These are phyloP conservation scores for Tapirus terrestris DNA, from an alignment of 2,113 vertebrate genomes.

Conservation along the genomic window DNA sequence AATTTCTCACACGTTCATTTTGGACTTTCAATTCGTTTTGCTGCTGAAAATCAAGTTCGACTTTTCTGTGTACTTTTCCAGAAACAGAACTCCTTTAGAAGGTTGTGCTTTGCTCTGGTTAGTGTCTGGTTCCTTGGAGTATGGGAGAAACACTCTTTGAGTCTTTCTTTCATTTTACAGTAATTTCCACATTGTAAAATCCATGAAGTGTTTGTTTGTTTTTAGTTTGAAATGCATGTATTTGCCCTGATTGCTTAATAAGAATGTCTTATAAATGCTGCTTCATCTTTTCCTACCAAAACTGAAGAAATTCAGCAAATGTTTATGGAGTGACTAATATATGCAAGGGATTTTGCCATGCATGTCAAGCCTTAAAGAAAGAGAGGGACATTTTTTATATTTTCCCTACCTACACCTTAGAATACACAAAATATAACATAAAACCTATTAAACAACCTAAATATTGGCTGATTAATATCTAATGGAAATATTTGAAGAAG, in stretches of 20 bases:
- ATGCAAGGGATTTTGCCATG: background rate
- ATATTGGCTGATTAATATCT: background rate
- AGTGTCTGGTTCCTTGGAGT: background rate
- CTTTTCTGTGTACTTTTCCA: background rate
- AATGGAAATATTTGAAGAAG: constrained; percentile 4
- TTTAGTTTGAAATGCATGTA: background rate
- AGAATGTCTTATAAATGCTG: background rate
- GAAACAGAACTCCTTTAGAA: constrained; percentile 31
- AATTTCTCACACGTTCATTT: background rate
- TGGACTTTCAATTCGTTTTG: background rate
- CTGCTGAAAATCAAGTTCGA: background rate
- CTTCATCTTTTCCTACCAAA: background rate
- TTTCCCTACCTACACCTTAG: background rate
- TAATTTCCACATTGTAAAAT: background rate
- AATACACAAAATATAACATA: background rate
- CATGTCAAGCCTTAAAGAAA: background rate
- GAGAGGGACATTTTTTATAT: background rate
- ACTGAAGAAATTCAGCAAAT: background rate
- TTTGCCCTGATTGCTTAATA: constrained; percentile 6
- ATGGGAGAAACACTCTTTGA: background rate
- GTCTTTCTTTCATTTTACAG: background rate
- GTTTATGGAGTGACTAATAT: background rate
- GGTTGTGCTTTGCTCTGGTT: background rate
- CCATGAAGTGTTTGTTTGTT: background rate
- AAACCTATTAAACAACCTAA: background rate